These are phyloP conservation scores for Speoplatyrhinus poulsoni DNA, from an alignment of 2,113 vertebrate species.

Conservation along the genomic window DNA sequence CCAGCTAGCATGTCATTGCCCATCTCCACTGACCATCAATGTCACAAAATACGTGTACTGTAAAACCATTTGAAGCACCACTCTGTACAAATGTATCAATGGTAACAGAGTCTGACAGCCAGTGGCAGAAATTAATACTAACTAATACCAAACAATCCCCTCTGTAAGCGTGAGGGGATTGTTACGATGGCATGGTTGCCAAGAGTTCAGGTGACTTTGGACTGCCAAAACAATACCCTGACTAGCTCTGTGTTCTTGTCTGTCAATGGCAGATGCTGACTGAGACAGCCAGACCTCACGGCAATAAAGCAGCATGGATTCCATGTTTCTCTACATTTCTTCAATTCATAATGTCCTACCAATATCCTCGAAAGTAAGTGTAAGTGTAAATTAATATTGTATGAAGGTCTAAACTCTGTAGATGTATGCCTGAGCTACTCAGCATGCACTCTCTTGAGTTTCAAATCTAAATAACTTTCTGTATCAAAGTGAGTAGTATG, in stretches of 20 bases:
- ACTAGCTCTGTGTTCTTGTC: constrained; percentile 64
- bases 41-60: constrained; percentile 38
- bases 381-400: no score
- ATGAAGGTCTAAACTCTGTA: no score
- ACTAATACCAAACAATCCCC: constrained; percentile 53
- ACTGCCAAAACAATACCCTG: constrained; percentile 50
- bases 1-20: background rate
- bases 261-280: constrained; percentile 62
- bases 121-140: constrained; percentile 67
- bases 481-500: no score
- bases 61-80: constrained; percentile 26
- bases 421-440: no score
- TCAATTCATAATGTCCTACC: no score
- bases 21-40: constrained; percentile 40
- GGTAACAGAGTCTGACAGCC: constrained; percentile 44
- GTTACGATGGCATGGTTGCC: constrained; percentile 13
- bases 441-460: no score
- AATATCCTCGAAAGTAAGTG: no score
- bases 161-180: constrained; percentile 52
- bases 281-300: constrained; percentile 14
- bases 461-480: no score
- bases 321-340: no score
- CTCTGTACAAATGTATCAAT: constrained; percentile 50
- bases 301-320: no score
- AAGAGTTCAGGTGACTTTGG: constrained; percentile 56